Conservation (phyloP, 1,140 invertebrate genomes). For the Drosophila asahinai region DNA sequence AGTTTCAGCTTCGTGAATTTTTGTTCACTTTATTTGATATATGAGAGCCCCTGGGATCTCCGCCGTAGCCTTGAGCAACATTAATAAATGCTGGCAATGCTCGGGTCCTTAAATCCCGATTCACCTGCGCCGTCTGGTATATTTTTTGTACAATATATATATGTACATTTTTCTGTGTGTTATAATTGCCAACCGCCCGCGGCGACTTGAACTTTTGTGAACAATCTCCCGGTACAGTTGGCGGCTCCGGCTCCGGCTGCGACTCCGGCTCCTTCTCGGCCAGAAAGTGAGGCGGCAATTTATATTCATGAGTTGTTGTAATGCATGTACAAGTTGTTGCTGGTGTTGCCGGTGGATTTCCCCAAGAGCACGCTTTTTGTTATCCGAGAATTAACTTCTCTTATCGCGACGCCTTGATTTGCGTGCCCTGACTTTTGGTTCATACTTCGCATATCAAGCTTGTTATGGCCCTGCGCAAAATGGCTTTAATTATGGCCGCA, state of each 20-base stretch:
- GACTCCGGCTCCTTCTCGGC: constrained; percentile 7
- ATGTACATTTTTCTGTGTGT: constrained; percentile 43
- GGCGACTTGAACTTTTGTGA: constrained; percentile 58
- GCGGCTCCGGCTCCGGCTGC: constrained; percentile 14
- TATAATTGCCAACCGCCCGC: constrained; percentile 75
- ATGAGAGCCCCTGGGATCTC: constrained; percentile 34
- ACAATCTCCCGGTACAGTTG: constrained; percentile 37
- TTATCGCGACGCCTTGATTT: constrained; percentile 76
- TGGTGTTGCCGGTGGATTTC: constrained; percentile 39
- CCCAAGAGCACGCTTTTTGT: constrained; percentile 81
- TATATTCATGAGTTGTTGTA: constrained; percentile 81
- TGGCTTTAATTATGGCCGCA: constrained; percentile 63
- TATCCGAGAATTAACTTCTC: constrained; percentile 81
- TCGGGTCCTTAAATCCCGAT: constrained; percentile 45
- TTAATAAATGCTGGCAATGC: constrained; percentile 47
- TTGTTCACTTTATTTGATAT: constrained; percentile 29
- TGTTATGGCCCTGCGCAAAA: constrained; percentile 64
- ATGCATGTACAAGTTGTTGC: constrained; percentile 56
- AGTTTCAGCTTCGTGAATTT: constrained; percentile 1
- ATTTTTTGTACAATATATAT: constrained; percentile 7
- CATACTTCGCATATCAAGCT: constrained; percentile 61
- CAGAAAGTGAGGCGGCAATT: constrained; percentile 72
- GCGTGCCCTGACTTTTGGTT: constrained; percentile 56
- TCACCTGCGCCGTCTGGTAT: constrained; percentile 42
- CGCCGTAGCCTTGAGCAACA: constrained; percentile 24